These are phyloP conservation scores for Parthenolecanium corni DNA, from an alignment of 2,888 invertebrate genomes.

Conservation along the genomic window DNA sequence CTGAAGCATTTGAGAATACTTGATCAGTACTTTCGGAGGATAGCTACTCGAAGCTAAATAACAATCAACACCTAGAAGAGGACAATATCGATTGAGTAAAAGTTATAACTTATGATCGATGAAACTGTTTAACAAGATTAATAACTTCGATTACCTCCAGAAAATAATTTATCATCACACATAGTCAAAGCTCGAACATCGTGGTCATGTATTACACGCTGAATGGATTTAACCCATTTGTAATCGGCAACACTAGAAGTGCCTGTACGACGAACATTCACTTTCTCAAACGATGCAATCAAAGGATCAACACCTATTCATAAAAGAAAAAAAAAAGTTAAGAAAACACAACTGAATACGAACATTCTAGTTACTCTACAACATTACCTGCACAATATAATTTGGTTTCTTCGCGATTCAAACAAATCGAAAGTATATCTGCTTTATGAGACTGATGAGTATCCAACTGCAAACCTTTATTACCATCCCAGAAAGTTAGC, in stretches of 20 bases:
- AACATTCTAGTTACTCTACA: neutral
- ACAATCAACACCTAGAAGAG: slow-evolving; percentile 51
- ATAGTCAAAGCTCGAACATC: slow-evolving; percentile 67
- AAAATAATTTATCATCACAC: slow-evolving; percentile 52
- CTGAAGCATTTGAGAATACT: slow-evolving; percentile 61
- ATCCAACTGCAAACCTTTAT: slow-evolving; percentile 63
- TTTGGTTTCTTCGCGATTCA: slow-evolving; percentile 56
- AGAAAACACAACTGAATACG: slow-evolving; percentile 8
- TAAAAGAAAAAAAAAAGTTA: slow-evolving; percentile 32
- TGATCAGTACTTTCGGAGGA: slow-evolving; percentile 54
- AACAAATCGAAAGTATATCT: slow-evolving; percentile 62
- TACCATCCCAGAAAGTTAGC: slow-evolving; percentile 79
- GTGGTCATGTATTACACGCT: slow-evolving; percentile 70
- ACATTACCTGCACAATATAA: slow-evolving; percentile 60
- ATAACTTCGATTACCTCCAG: slow-evolving; percentile 48
- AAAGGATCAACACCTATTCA: slow-evolving; percentile 73
- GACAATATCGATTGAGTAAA: neutral
- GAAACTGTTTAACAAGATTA: neutral
- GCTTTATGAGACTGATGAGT: slow-evolving; percentile 67
- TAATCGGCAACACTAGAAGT: slow-evolving; percentile 37
- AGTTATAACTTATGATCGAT: too few species aligned
- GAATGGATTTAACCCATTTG: slow-evolving; percentile 74
- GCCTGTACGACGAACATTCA: slow-evolving; percentile 39
- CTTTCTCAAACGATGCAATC: slow-evolving; percentile 60
- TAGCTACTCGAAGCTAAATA: slow-evolving; percentile 61